Percentiles rank a stretch among this genome's conserved stretches.
Evolutionary conservation across 2,113 vertebrate genomes (phyloP).

Genomic region (Cacatua alba): DNA sequence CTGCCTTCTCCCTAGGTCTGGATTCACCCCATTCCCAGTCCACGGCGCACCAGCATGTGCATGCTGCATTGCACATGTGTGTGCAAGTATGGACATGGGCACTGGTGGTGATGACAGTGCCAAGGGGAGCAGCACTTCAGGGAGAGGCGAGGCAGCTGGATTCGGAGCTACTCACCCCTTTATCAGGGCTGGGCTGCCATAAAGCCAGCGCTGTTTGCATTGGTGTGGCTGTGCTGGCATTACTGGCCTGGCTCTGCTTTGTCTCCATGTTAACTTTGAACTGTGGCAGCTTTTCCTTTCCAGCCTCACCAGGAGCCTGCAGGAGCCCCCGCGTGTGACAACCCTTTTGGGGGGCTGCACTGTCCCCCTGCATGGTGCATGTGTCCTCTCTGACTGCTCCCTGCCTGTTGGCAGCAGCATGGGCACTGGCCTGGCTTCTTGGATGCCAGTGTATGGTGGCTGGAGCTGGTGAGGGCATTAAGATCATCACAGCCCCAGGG

Average conservation of each 20-base stretch:
- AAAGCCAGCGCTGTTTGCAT: neutral
- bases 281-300: neutral
- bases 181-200: neutral
- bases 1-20: neutral
- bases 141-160: neutral
- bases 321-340: neutral
- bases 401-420: rapidly evolving
- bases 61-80: neutral
- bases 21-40: neutral
- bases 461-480: rapidly evolving
- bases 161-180: neutral
- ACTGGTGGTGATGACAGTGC: neutral
- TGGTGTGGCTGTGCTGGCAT: neutral
- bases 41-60: rapidly evolving
- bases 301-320: rapidly evolving
- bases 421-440: neutral
- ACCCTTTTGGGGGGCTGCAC: rapidly evolving
- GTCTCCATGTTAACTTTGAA: neutral
- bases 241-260: neutral
- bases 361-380: rapidly evolving
- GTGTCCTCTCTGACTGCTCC: neutral
- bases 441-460: neutral
- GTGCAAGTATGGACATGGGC: rapidly evolving
- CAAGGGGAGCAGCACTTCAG: rapidly evolving
- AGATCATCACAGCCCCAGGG: rapidly evolving